Percentiles rank a stretch among this genome's conserved stretches.
These are phyloP conservation scores for Euura lappo DNA, from an alignment of 1,140 invertebrate genomes.

Conservation along the genomic window DNA sequence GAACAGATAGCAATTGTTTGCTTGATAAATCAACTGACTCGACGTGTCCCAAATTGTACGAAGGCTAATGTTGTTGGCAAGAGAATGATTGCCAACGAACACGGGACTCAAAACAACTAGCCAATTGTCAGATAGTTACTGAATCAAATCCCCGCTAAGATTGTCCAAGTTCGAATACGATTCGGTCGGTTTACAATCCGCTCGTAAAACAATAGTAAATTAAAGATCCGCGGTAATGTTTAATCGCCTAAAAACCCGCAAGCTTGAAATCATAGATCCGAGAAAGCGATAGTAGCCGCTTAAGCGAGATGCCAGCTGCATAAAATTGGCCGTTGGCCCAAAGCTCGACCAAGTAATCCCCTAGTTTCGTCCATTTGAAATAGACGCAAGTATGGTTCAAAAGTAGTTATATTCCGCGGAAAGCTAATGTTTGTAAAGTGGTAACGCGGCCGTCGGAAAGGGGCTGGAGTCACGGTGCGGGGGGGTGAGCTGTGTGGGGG, in stretches of 20 bases:
- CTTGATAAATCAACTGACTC: background rate
- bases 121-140: background rate
- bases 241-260: too few species aligned
- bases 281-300: background rate
- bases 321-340: background rate
- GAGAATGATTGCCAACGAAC: background rate
- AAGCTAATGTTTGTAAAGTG: background rate
- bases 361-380: background rate
- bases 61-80: conserved; percentile 4
- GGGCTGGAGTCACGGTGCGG: background rate
- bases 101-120: background rate
- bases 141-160: background rate
- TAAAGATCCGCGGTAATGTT: too few species aligned
- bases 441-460: background rate
- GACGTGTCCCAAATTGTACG: background rate
- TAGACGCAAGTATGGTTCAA: background rate
- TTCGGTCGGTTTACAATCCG: too few species aligned
- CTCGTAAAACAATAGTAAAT: too few species aligned
- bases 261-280: too few species aligned
- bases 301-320: background rate
- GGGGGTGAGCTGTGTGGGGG: background rate
- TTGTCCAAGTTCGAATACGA: too few species aligned
- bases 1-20: background rate
- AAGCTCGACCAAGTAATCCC: background rate
- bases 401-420: background rate